Evolutionary conservation across 2,797 vertebrate species (phyloP).

Genomic region (Anniella stebbinsi): DNA sequence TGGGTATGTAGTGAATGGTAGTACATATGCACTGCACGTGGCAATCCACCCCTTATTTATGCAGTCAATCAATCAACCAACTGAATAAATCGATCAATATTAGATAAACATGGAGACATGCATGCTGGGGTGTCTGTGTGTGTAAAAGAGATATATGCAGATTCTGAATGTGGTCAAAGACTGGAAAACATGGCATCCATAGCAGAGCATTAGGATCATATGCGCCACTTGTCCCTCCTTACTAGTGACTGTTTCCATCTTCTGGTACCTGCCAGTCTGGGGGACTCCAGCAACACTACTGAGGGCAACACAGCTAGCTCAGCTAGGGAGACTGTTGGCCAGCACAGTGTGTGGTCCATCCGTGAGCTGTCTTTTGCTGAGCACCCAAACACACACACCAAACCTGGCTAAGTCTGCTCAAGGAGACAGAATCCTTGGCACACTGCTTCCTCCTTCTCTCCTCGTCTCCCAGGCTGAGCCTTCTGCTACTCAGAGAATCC

Average conservation of each 20-base stretch:
- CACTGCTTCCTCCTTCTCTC: not conserved
- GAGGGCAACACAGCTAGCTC: not conserved
- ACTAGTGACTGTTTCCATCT: not conserved
- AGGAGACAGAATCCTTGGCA: not conserved
- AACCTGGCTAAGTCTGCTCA: not conserved
- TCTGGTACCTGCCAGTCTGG: not conserved
- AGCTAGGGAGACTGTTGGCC: not conserved
- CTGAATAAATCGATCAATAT: not conserved
- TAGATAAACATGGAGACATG: not conserved
- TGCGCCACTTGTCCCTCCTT: not conserved
- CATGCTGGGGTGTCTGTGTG: not conserved
- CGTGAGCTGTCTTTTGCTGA: not conserved
- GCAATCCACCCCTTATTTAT: not conserved
- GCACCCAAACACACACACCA: not conserved
- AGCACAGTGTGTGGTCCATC: not conserved
- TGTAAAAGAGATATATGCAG: not conserved
- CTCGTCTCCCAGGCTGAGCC: not conserved
- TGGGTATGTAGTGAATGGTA: not conserved
- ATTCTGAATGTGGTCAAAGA: not conserved
- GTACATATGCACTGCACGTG: not conserved
- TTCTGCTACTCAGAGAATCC: not conserved
- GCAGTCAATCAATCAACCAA: no score
- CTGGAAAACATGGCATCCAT: not conserved
- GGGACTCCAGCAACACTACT: not conserved
- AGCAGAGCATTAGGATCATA: not conserved